Evolutionary conservation across 2,113 vertebrate genomes (phyloP).

Genomic region (Tragelaphus imberbis): DNA sequence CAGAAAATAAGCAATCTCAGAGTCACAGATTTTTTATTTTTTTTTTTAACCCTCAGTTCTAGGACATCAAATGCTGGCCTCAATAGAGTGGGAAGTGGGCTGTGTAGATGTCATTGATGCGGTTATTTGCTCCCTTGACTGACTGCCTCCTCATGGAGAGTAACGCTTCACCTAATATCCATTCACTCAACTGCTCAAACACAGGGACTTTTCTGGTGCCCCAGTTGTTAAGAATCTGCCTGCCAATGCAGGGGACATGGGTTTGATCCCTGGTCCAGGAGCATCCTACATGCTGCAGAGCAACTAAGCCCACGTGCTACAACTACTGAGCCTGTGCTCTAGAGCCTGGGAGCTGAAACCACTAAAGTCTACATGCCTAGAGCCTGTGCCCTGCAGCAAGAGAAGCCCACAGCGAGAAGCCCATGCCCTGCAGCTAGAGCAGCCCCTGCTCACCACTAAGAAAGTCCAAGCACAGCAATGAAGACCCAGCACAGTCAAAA

Average conservation of each 20-base stretch:
- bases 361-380: neutral
- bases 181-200: neutral
- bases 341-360: neutral
- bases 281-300: neutral
- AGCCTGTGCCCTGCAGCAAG: neutral
- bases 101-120: neutral
- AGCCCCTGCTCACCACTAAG: neutral
- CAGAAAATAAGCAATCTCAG: neutral
- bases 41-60: neutral
- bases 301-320: neutral
- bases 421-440: neutral
- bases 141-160: neutral
- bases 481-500: neutral
- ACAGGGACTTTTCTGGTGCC: neutral
- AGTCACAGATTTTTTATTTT: neutral
- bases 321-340: neutral
- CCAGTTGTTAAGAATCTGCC: neutral
- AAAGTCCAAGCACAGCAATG: neutral
- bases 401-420: neutral
- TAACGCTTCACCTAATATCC: neutral
- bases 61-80: neutral
- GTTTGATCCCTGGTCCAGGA: neutral
- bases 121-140: neutral
- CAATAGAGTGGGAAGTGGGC: neutral
- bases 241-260: neutral